phyloP scores from a whole-genome alignment of 2,797 vertebrate genomes.

The Pempheris klunzingeri region DNA sequence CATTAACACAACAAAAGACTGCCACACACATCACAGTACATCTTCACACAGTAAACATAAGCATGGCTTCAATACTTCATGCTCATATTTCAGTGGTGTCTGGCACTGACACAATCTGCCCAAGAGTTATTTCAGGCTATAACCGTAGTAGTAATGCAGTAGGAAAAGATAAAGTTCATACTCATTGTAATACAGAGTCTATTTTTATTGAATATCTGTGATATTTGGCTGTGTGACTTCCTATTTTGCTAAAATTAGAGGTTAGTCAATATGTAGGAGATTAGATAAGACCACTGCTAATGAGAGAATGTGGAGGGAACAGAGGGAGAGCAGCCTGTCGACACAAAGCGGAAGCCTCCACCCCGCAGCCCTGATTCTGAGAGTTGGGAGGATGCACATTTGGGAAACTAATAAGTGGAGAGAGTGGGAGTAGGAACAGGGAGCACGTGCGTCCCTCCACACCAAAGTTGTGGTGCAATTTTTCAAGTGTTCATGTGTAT shows the following conservation, averaged over 20 bases:
- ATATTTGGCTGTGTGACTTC: constrained; percentile 4
- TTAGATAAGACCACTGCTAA: constrained; percentile 54
- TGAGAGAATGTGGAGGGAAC: constrained; percentile 29
- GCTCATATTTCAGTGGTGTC: constrained; percentile 12
- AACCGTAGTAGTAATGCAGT: too few species aligned
- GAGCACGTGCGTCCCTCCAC: constrained; percentile 34
- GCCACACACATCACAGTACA: constrained; percentile 20
- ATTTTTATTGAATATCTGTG: neutral
- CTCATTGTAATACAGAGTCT: neutral
- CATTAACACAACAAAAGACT: constrained; percentile 57
- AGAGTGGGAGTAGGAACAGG: constrained; percentile 56
- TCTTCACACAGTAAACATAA: constrained; percentile 35
- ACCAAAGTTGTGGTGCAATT: constrained; percentile 41
- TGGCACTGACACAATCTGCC: neutral
- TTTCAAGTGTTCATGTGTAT: constrained; percentile 52
- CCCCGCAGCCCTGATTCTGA: constrained; percentile 25
- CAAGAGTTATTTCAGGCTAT: neutral
- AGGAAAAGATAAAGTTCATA: neutral
- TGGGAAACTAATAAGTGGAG: constrained; percentile 56
- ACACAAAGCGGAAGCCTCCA: constrained; percentile 40
- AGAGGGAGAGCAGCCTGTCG: constrained; percentile 21
- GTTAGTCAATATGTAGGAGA: constrained; percentile 27
- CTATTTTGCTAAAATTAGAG: constrained; percentile 9
- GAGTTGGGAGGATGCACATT: constrained; percentile 45
- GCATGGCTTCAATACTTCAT: neutral